phyloP scores from a whole-genome alignment of 2,888 invertebrate genomes.

The Lathronympha strigana region DNA sequence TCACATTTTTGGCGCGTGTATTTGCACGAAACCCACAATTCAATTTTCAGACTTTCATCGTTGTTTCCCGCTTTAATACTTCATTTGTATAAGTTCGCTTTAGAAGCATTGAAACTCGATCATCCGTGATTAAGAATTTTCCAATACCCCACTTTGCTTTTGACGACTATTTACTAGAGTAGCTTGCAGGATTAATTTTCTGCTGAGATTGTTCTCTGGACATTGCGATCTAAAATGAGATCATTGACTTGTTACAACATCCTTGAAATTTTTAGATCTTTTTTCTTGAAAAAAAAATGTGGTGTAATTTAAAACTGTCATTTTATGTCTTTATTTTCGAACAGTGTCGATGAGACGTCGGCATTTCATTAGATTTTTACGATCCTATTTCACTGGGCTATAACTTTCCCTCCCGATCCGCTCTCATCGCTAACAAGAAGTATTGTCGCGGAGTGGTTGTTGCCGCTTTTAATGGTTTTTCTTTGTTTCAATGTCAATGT shows the following conservation, averaged over 20 bases:
- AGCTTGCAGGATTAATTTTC: constrained; percentile 44
- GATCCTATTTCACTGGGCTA: constrained; percentile 55
- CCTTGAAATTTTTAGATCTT: constrained; percentile 9
- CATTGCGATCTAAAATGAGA: constrained; percentile 27
- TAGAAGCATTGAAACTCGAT: constrained; percentile 43
- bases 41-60: constrained; percentile 26
- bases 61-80: constrained; percentile 34
- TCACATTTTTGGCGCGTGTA: constrained; percentile 22
- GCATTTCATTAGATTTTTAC: constrained; percentile 65
- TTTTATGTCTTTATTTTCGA: constrained; percentile 35
- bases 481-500: constrained; percentile 43
- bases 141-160: constrained; percentile 45
- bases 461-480: constrained; percentile 51
- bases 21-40: constrained; percentile 16
- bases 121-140: constrained; percentile 49
- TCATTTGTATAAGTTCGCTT: constrained; percentile 34
- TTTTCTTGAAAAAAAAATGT: constrained; percentile 19
- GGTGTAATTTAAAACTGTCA: constrained; percentile 29
- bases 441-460: constrained; percentile 50
- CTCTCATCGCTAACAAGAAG: constrained; percentile 53
- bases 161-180: constrained; percentile 48
- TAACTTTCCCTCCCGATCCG: constrained; percentile 52
- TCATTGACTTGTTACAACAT: constrained; percentile 28
- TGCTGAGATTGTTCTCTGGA: constrained; percentile 30
- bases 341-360: constrained; percentile 47